phyloP scores from a whole-genome alignment of 2,888 invertebrate genomes.

The Caenorhabditis sp. region DNA sequence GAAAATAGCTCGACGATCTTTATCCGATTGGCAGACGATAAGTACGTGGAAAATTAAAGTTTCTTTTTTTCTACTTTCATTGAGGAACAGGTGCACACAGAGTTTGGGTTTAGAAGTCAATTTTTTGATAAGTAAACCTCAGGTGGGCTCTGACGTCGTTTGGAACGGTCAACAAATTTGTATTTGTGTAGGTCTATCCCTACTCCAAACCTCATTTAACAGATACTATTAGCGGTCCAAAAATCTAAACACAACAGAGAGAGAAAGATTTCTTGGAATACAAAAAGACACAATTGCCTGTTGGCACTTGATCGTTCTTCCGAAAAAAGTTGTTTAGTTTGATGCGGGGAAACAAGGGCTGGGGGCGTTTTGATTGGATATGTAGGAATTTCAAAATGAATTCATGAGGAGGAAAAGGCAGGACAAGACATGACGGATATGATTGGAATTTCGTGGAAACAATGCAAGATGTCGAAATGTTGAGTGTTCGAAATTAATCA shows the following conservation, averaged over 20 bases:
- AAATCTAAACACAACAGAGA: conserved; percentile 45
- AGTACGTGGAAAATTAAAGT: not conserved
- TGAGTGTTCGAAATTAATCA: not conserved
- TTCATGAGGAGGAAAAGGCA: not conserved
- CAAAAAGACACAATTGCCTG: conserved; percentile 42
- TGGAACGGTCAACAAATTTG: not conserved
- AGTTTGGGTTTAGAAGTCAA: not conserved
- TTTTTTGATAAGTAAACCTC: not conserved
- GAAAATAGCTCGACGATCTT: not conserved
- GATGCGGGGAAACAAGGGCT: conserved; percentile 18
- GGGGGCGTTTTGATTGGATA: conserved; percentile 41
- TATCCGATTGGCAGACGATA: not conserved
- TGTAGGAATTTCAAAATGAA: conserved; percentile 12
- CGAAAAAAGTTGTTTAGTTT: conserved; percentile 46
- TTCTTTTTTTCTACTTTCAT: not conserved
- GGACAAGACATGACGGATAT: not conserved
- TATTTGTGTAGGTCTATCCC: not conserved
- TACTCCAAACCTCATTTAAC: not conserved
- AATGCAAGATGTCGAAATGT: not conserved
- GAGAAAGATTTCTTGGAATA: conserved; percentile 41
- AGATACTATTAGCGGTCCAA: conserved; percentile 2
- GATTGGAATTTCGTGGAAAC: conserved; percentile 9
- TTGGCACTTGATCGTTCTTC: conserved; percentile 53
- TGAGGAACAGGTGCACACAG: not conserved
- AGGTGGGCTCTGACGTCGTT: not conserved